Conservation (phyloP, 2,113 vertebrate genomes). For the Gnathonemus echidnorhynchus region DNA sequence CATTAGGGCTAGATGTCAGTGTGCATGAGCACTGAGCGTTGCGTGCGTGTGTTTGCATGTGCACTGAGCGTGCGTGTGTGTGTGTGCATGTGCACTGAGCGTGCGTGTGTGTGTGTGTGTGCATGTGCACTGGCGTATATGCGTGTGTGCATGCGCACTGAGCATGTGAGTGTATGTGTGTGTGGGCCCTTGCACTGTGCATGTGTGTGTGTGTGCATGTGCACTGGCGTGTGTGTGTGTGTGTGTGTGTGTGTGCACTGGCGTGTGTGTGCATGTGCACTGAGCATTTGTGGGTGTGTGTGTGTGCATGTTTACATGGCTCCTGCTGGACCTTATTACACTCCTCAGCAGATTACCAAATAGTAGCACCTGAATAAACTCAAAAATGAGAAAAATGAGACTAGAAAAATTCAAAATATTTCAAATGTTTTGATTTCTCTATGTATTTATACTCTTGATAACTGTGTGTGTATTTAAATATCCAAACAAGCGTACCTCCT, state of each 20-base stretch:
- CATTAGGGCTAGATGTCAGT: not conserved
- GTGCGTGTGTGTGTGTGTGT: not conserved
- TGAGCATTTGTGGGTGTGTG: not conserved
- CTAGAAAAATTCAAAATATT: not conserved
- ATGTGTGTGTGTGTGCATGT: not conserved
- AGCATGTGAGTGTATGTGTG: too few relatives aligned
- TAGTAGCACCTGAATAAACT: not conserved
- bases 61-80: not conserved
- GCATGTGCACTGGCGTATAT: too few relatives aligned
- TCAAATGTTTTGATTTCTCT: not conserved
- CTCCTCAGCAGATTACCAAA: not conserved
- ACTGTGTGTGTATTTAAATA: not conserved
- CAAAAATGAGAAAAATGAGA: not conserved
- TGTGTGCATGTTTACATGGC: not conserved
- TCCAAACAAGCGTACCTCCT: not conserved
- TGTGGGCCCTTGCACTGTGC: not conserved
- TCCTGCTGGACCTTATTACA: not conserved
- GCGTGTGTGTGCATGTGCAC: too few relatives aligned
- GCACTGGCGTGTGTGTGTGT: too few relatives aligned
- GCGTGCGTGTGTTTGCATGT: not conserved
- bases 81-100: not conserved
- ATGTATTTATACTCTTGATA: not conserved
- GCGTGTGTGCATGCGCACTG: too few relatives aligned
- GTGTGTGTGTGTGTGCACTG: too few relatives aligned
- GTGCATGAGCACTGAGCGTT: not conserved